These are phyloP conservation scores for Epizoanthus stellaris DNA, from an alignment of 92 coral and sea anemone species.

Conservation along the genomic window DNA sequence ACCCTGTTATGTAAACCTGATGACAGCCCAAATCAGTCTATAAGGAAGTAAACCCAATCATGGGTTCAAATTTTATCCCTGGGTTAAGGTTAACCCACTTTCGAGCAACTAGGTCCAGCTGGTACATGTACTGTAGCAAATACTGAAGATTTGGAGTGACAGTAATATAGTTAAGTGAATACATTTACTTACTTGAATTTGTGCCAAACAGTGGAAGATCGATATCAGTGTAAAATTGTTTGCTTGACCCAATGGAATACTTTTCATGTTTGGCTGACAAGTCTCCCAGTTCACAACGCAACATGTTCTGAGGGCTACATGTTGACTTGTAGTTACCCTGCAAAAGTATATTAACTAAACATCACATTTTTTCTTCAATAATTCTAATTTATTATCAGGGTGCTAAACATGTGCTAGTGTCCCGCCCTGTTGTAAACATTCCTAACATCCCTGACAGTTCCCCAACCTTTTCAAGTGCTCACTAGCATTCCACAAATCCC, in stretches of 20 bases:
- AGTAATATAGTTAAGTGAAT: background rate
- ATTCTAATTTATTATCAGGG: background rate
- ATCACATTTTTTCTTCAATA: background rate
- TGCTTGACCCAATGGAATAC: slow-evolving; percentile 75
- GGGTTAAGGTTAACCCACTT: too few species aligned
- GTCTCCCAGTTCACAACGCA: slow-evolving; percentile 96
- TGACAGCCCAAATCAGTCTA: too few species aligned
- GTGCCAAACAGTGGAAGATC: slow-evolving; percentile 81
- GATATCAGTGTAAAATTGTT: slow-evolving; percentile 72
- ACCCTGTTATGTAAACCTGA: too few species aligned
- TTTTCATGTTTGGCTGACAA: slow-evolving; percentile 72
- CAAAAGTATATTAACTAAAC: background rate
- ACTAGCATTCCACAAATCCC: too few species aligned
- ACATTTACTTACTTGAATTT: slow-evolving; percentile 62
- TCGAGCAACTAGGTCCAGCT: too few species aligned
- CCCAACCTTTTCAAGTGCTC: too few species aligned
- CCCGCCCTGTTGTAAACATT: too few species aligned
- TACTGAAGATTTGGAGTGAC: background rate
- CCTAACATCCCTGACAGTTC: too few species aligned
- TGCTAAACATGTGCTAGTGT: too few species aligned
- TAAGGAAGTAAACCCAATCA: too few species aligned
- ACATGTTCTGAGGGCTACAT: slow-evolving; percentile 73
- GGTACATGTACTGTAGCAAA: background rate
- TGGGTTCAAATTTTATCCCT: too few species aligned
- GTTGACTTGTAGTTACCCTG: slow-evolving; percentile 80